Evolutionary conservation across 2,113 vertebrate genomes (phyloP).

Genomic region (Progne subis): DNA sequence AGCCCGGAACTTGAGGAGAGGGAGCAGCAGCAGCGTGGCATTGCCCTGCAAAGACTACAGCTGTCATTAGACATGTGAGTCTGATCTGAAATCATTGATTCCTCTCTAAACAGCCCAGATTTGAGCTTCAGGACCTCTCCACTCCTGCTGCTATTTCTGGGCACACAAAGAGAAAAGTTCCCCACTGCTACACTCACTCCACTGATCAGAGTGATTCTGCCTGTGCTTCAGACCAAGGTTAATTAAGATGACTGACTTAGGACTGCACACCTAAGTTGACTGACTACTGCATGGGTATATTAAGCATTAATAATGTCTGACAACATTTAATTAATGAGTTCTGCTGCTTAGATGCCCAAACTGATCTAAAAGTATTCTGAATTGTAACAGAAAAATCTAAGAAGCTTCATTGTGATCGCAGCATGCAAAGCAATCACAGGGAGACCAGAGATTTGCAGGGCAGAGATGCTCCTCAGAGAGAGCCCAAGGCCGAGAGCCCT

Average conservation of each 20-base stretch:
- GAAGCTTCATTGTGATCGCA: neutral
- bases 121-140: neutral
- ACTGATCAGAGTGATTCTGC: neutral
- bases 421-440: too few species aligned
- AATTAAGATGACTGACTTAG: neutral
- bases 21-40: neutral
- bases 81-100: neutral
- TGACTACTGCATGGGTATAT: neutral
- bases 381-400: neutral
- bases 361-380: neutral
- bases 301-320: neutral
- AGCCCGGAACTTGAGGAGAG: neutral
- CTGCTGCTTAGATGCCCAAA: neutral
- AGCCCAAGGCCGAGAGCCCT: too few species aligned
- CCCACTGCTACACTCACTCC: neutral
- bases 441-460: too few species aligned
- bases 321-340: constrained; percentile 29
- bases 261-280: neutral
- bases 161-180: neutral
- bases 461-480: too few species aligned
- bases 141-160: neutral
- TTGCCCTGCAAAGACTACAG: neutral
- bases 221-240: neutral
- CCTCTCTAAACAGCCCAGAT: neutral
- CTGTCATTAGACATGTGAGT: neutral